Base-by-base conservation (phyloP, 2,113 vertebrate species). In the Dasyprocta punctata region DNA sequence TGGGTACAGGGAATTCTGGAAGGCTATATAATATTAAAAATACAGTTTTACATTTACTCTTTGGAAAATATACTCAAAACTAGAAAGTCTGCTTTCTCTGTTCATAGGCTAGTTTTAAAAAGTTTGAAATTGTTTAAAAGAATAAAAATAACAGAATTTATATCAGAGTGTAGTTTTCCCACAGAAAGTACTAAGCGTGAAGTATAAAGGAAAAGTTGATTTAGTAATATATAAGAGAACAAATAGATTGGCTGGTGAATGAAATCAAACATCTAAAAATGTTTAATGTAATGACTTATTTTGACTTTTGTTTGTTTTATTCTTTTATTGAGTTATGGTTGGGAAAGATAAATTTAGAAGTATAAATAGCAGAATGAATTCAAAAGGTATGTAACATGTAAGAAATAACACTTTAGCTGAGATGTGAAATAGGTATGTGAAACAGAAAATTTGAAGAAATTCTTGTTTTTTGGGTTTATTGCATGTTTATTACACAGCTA, bases 201-300 rank as follows among this genome's bases (percentile, higher is more conserved):
- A 41, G 3, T 61, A 96, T 85, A 98, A 96, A 77, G 90, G 47
- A 89, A 93, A 98, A 91, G 7, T 54, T 86, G 41, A 41, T 88
- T 65, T 89, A 77, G 3, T 73, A 77, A 73, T 95, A 97, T 97
- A 20, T 92, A 86, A 94, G 93, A 96, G 87, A 77, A 86, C 26
- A 93, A 87, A 60, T 44, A 78, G 7, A 90, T 13, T 95, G 90
- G 12, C 41, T 8, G 10, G 1, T 86, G 71, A 93, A 82, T 1
- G 69, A 92, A 96, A 92, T 17, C 60, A 95, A 89, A 90, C 24
- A 87, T 65, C 38, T 84, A 60, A 69, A 52, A 82, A 26, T 87
- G 92, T 44, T 87, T 94, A 81, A 54, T 71, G 88, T 93, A 44
- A 8, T 77, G 16, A 94, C 92, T 91, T 86, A 78, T 47, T 71